These are phyloP conservation scores for Leptothorax acervorum DNA, from an alignment of 2,888 invertebrate species.

Conservation along the genomic window DNA sequence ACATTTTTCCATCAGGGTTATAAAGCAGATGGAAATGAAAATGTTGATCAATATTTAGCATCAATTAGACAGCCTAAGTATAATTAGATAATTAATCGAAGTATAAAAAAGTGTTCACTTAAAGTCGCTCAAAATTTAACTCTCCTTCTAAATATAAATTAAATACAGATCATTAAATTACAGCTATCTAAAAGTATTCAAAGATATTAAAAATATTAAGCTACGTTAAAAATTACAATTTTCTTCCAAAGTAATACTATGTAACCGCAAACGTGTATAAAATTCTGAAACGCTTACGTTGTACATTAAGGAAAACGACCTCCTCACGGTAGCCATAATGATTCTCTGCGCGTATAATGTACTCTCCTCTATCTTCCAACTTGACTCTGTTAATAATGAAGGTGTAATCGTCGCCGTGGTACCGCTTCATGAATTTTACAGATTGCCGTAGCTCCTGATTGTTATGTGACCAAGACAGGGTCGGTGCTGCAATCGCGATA, in stretches of 20 bases:
- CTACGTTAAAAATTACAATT: not conserved
- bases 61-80: not conserved
- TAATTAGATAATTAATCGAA: not conserved
- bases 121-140: not conserved
- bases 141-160: not conserved
- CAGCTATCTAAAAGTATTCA: not conserved
- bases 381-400: conserved; percentile 98
- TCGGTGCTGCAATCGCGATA: conserved; percentile 97
- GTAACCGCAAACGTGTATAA: not conserved
- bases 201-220: not conserved
- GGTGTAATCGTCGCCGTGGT: conserved; percentile 97
- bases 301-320: conserved; percentile 98
- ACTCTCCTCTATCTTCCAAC: conserved; percentile 98
- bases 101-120: not conserved
- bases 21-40: not conserved
- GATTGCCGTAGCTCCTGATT: conserved; percentile 97
- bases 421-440: conserved; percentile 99
- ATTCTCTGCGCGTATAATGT: conserved; percentile 98
- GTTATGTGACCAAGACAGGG: conserved; percentile 98
- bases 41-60: not conserved
- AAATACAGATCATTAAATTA: conserved; percentile 5
- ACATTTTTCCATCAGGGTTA: not conserved
- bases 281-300: conserved; percentile 89
- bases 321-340: conserved; percentile 98
- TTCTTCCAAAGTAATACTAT: not conserved